phyloP scores from a whole-genome alignment of 1,140 invertebrate species.

The Nasonia longicornis region DNA sequence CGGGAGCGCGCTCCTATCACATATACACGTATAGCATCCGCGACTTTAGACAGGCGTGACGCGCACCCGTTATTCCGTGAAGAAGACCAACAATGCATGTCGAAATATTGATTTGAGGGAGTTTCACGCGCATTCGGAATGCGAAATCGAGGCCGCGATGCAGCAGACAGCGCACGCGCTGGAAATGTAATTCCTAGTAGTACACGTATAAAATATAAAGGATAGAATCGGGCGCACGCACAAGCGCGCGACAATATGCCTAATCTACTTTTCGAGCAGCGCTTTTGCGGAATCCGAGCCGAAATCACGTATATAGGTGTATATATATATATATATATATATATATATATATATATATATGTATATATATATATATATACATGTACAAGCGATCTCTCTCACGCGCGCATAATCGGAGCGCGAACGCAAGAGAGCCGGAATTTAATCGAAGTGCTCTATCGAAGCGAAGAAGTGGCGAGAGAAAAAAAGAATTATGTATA shows the following conservation, averaged over 20 bases:
- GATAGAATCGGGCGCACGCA: neutral
- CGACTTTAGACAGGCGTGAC: conserved; percentile 39
- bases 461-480: neutral
- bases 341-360: too few species aligned
- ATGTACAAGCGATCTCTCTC: neutral
- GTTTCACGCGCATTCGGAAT: conserved; percentile 3
- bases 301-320: neutral
- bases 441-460: neutral
- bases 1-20: neutral
- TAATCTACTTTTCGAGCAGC: neutral
- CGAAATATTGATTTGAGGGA: conserved; percentile 42
- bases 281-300: neutral
- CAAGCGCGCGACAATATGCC: too few species aligned
- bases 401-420: neutral
- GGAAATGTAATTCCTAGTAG: neutral
- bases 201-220: neutral
- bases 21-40: neutral
- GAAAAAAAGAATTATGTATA: neutral
- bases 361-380: too few species aligned
- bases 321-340: too few species aligned
- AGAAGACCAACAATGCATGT: conserved; percentile 30
- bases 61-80: conserved; percentile 35
- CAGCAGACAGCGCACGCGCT: neutral
- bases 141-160: neutral
- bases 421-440: neutral